These are phyloP conservation scores for Ambastaia sidthimunki DNA, from an alignment of 2,797 vertebrate genomes.

Conservation along the genomic window DNA sequence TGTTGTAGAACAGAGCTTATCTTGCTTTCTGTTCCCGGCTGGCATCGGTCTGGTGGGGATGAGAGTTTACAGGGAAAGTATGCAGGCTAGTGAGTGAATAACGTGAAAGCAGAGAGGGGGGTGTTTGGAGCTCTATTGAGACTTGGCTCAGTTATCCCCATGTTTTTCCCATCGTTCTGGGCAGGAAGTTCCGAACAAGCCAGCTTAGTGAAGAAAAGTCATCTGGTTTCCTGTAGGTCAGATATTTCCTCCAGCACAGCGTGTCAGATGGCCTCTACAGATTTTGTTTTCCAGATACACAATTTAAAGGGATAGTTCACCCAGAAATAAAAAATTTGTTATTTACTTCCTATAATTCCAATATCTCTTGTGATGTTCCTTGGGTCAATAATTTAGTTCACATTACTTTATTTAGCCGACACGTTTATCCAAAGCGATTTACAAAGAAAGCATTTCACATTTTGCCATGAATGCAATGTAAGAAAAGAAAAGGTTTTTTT, in stretches of 20 bases:
- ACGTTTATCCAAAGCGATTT: no score
- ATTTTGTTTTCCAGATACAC: background rate
- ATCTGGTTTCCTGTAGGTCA: constrained; percentile 43
- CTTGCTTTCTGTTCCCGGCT: constrained; percentile 16
- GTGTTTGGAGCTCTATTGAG: constrained; percentile 33
- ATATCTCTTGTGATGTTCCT: background rate
- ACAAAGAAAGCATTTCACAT: no score
- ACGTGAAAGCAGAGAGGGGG: constrained; percentile 36
- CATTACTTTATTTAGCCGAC: no score
- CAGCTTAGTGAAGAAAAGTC: constrained; percentile 54
- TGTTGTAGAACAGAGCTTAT: constrained; percentile 28
- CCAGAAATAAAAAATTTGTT: background rate
- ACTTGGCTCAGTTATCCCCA: constrained; percentile 46
- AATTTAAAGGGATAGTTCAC: background rate
- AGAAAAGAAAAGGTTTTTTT: no score
- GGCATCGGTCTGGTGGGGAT: constrained; percentile 32
- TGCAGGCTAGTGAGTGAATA: constrained; percentile 4
- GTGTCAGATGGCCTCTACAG: background rate
- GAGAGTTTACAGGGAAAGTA: constrained; percentile 33
- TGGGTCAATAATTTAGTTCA: no score
- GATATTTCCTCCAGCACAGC: constrained; percentile 17
- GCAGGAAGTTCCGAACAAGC: constrained; percentile 64
- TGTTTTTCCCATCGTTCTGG: constrained; percentile 62
- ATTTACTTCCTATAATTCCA: no score
- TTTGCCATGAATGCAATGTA: no score